These are phyloP conservation scores for Acrocera orbiculus DNA, from an alignment of 2,888 invertebrate genomes.

Conservation along the genomic window DNA sequence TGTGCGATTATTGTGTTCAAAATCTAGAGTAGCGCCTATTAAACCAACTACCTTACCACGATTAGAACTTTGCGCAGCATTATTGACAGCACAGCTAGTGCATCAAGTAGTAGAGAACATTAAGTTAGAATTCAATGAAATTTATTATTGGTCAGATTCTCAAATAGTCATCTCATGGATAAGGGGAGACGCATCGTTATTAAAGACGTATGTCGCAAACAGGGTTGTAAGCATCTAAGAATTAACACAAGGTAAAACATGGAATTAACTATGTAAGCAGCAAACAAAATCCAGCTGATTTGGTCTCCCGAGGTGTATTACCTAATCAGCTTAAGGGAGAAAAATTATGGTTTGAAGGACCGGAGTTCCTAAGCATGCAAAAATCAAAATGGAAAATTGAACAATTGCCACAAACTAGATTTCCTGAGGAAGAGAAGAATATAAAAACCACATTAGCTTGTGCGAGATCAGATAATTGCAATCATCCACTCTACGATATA, in stretches of 20 bases:
- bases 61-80: constrained; percentile 12
- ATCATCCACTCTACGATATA: no score
- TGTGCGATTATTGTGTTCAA: no score
- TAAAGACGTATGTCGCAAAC: constrained; percentile 16
- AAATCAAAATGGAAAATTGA: no score
- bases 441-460: no score
- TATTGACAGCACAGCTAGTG: no score
- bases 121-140: no score
- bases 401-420: no score
- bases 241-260: no score
- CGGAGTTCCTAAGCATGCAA: not conserved
- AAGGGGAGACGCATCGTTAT: constrained; percentile 6
- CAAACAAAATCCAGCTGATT: not conserved
- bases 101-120: no score
- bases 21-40: constrained; percentile 7
- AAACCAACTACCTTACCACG: constrained; percentile 13
- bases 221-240: constrained; percentile 17
- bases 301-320: not conserved
- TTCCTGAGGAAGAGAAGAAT: no score
- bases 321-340: not conserved
- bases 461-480: no score
- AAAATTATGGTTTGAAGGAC: not conserved
- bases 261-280: no score
- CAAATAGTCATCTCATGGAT: constrained; percentile 12
- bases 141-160: constrained; percentile 14